Evolutionary conservation across 2,797 vertebrate genomes (phyloP).

Genomic region (Pelochelys cantorii): DNA sequence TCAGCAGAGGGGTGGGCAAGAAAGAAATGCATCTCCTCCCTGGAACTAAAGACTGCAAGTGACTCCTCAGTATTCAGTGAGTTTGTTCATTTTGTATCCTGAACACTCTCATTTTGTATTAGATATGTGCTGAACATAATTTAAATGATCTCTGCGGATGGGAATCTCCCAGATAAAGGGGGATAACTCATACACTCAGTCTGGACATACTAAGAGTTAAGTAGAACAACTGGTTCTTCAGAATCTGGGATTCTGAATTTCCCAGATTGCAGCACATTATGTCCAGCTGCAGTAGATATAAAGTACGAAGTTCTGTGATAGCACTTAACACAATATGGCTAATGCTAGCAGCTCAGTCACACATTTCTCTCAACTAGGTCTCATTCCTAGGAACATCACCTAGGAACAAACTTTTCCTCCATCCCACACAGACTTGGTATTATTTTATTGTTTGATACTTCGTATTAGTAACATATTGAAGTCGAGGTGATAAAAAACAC

Average conservation of each 20-base stretch:
- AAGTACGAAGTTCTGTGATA: conserved; percentile 11
- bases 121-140: not conserved
- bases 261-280: not conserved
- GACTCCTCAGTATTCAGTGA: not conserved
- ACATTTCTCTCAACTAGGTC: not conserved
- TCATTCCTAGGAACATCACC: not conserved
- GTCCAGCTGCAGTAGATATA: not conserved
- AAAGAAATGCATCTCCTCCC: not conserved
- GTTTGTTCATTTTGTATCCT: not conserved
- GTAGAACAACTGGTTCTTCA: conserved; percentile 1
- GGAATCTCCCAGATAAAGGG: not conserved
- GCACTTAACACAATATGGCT: not conserved
- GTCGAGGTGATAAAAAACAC: not conserved
- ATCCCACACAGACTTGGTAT: not conserved
- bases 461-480: not conserved
- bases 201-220: not conserved
- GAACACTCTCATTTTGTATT: not conserved
- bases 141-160: conserved; percentile 1
- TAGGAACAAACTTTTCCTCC: conserved; percentile 13
- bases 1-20: not conserved
- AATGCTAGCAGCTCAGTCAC: not conserved
- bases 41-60: not conserved
- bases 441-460: conserved; percentile 6
- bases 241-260: conserved; percentile 29
- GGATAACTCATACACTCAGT: not conserved